Evolutionary conservation across 2,113 vertebrate species (phyloP).

Genomic region (Neogobius melanostomus): DNA sequence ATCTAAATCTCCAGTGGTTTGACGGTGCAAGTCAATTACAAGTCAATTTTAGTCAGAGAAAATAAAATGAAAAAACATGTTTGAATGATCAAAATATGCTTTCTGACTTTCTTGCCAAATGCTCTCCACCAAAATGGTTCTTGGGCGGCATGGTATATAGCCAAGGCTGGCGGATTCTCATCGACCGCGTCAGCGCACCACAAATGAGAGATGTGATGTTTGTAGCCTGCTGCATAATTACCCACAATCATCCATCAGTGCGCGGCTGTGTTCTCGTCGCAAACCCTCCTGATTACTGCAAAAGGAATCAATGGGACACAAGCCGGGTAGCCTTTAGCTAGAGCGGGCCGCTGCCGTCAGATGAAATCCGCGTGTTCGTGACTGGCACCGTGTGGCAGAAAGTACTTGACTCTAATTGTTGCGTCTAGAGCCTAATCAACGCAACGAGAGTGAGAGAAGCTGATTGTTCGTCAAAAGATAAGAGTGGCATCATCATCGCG

Average conservation of each 20-base stretch:
- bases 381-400: not conserved
- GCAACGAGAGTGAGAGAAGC: conserved; percentile 23
- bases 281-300: conserved; percentile 64
- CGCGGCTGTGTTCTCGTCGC: conserved; percentile 36
- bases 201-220: conserved; percentile 53
- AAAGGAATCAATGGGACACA: conserved; percentile 57
- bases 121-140: not conserved
- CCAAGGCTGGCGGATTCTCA: conserved; percentile 22
- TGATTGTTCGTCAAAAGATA: conserved; percentile 27
- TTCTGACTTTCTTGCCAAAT: too few relatives aligned
- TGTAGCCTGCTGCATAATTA: conserved; percentile 43
- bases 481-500: conserved; percentile 11
- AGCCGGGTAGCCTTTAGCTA: conserved; percentile 35
- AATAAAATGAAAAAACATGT: too few relatives aligned
- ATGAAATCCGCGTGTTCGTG: conserved; percentile 27
- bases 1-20: too few relatives aligned
- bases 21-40: too few relatives aligned
- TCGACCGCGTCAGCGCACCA: conserved; percentile 27
- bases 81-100: too few relatives aligned
- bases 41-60: too few relatives aligned
- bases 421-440: conserved; percentile 42
- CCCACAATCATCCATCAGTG: conserved; percentile 48
- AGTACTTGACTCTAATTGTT: conserved; percentile 38
- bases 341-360: conserved; percentile 44
- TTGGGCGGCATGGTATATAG: conserved; percentile 27